Evolutionary conservation across 53 echinoderm and acorn worm genomes (phyloP), one percentile per base, ranked within the genome.

Genomic region (Arbacia lixula): DNA sequence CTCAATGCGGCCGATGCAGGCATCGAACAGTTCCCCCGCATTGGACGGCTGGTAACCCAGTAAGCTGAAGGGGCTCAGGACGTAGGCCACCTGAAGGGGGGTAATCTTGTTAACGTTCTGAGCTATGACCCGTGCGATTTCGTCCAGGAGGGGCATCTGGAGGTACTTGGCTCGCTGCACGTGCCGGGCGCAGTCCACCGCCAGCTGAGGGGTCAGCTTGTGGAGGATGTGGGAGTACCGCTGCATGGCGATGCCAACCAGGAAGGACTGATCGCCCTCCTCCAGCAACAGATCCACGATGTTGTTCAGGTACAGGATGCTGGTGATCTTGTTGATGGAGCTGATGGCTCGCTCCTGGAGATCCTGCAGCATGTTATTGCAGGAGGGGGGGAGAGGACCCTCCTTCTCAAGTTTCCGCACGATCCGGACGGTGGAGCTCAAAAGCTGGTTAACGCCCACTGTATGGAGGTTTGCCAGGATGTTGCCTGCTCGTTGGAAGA

Each of bases 11-110:
- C 68, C 51, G 12, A 90, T 63, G 68, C 99, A 99, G 38, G 92
- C 92, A 32, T 84, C 52, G 46, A 91, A 92, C 67, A 99, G 88
- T 24, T 64, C 72, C 3, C 78, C 54, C 10, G 83, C 81, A 46
- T 90, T 88, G 30, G 88, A 72, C 0, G 99, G 92, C 31, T 88
- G 85, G 85, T 99, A 95, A 84, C 89, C 91, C 6, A 99, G 87
- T 37, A 84, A 78, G 43, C 94, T 90, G 84, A 73, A 99, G 4
- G 92, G 92, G 20, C 86, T 62, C 9, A 99, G 57, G 71, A 95
- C 85, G 75, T 83, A 76, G 8, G 85, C 14, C 32, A 95, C 90
- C 63, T 93, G 88, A 62, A 93, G 76, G 0, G 94, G 94, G 4
- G 90, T 92, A 39, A 99, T 86, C 51, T 87, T 88, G 64, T 90